Percentiles rank a stretch among this genome's conserved stretches.
Conservation (phyloP, 2,797 vertebrate species). For the Nothura maculosa region DNA sequence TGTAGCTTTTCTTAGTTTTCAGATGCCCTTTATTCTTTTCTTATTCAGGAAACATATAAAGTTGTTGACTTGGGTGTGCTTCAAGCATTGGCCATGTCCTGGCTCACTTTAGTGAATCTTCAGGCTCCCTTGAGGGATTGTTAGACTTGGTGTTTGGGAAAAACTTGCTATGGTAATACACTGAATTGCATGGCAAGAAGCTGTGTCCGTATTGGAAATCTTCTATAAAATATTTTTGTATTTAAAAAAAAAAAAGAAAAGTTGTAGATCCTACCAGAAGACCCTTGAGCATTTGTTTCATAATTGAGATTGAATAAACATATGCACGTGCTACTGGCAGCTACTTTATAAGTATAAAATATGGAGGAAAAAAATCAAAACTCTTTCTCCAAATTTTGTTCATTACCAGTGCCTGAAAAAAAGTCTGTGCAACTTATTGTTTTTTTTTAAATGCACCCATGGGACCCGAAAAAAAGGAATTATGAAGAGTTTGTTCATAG, state of each 20-base stretch:
- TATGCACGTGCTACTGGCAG: neutral
- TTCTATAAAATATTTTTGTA: neutral
- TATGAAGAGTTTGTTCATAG: neutral
- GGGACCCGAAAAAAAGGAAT: neutral
- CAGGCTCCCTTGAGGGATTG: neutral
- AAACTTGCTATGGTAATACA: neutral
- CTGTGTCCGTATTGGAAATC: neutral
- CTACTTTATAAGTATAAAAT: neutral
- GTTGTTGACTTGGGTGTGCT: neutral
- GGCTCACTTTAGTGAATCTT: neutral
- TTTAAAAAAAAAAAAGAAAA: neutral
- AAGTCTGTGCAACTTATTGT: neutral
- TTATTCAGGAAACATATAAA: fast-evolving
- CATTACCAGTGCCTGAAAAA: neutral
- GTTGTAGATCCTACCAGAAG: neutral
- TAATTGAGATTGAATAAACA: neutral
- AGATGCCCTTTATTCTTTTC: neutral
- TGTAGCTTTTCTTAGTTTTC: neutral
- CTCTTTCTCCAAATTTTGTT: neutral
- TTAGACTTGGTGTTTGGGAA: neutral
- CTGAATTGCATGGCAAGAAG: neutral
- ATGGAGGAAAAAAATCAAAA: neutral
- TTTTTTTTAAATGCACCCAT: neutral
- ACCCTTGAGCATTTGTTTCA: neutral
- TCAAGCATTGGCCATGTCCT: neutral